Percentiles rank a stretch among this genome's conserved stretches.
These are phyloP conservation scores for Cettia cetti DNA, from an alignment of 2,113 vertebrate genomes.

Conservation along the genomic window DNA sequence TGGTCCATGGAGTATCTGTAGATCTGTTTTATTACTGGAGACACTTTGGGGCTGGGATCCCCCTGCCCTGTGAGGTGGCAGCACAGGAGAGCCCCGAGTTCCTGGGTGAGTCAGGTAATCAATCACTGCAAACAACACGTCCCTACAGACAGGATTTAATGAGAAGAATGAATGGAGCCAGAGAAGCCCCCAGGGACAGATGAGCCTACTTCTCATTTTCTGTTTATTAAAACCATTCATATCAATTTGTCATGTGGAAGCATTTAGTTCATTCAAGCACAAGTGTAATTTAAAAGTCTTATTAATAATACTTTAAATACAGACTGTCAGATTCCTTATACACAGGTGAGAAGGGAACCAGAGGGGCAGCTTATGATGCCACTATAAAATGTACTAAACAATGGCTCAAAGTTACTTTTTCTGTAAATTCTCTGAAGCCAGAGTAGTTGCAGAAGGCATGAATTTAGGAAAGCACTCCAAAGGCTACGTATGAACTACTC, in stretches of 20 bases:
- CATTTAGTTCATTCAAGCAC: slow-evolving; percentile 23
- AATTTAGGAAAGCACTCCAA: not conserved
- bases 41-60: not conserved
- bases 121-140: not conserved
- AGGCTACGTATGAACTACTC: not conserved
- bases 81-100: not conserved
- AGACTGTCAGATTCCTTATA: slow-evolving; percentile 17
- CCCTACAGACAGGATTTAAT: slow-evolving; percentile 10
- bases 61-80: not conserved
- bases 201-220: slow-evolving; percentile 40
- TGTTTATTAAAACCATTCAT: slow-evolving; percentile 64
- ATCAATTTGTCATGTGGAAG: slow-evolving; percentile 48
- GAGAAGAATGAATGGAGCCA: slow-evolving; percentile 10
- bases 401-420: not conserved
- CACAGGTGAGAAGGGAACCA: not conserved
- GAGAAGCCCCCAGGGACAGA: slow-evolving; percentile 27
- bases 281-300: slow-evolving; percentile 36
- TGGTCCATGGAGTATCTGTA: not conserved
- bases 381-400: not conserved
- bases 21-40: not conserved
- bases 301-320: slow-evolving; percentile 29
- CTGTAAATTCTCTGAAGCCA: not conserved
- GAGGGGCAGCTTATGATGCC: not conserved
- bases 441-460: not conserved
- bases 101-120: not conserved